phyloP scores from a whole-genome alignment of 2,888 invertebrate species.

The Oxycera nigricornis region DNA sequence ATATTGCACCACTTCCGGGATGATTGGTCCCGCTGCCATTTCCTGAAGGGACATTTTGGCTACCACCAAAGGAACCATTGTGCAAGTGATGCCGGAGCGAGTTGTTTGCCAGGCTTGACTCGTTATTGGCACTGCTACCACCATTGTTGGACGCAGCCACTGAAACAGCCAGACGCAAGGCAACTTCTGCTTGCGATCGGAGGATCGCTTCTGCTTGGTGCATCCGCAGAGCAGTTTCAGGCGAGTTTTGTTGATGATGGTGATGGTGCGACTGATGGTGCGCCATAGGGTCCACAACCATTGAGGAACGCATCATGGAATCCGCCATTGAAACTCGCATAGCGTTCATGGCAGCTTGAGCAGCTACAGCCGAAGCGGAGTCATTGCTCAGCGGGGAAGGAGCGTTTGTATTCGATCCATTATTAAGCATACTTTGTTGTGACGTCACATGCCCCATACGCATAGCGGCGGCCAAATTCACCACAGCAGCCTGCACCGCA shows the following conservation, averaged over 20 bases:
- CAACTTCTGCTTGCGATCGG: slow-evolving; percentile 85
- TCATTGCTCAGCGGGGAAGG: slow-evolving; percentile 61
- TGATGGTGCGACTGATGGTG: slow-evolving; percentile 55
- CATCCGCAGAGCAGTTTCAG: slow-evolving; percentile 68
- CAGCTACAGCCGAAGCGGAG: slow-evolving; percentile 62
- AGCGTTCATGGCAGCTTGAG: slow-evolving; percentile 67
- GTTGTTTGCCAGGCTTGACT: slow-evolving; percentile 43
- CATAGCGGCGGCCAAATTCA: slow-evolving; percentile 80
- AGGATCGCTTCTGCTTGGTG: slow-evolving; percentile 84
- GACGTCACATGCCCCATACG: slow-evolving; percentile 63
- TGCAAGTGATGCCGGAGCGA: slow-evolving; percentile 45
- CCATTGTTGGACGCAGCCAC: slow-evolving; percentile 65
- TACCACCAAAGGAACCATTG: neutral
- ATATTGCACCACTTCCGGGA: neutral
- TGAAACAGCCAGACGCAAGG: slow-evolving; percentile 79
- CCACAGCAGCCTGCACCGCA: slow-evolving; percentile 76
- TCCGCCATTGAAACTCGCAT: slow-evolving; percentile 68
- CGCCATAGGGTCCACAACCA: slow-evolving; percentile 62
- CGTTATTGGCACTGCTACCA: slow-evolving; percentile 43
- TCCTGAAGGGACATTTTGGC: slow-evolving; percentile 36
- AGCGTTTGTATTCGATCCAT: slow-evolving; percentile 44
- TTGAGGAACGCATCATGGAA: slow-evolving; percentile 63
- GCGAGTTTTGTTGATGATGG: slow-evolving; percentile 52
- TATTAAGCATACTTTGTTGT: slow-evolving; percentile 51
- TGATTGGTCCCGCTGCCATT: neutral